Evolutionary conservation across 2,888 invertebrate species (phyloP).

Genomic region (Sialis fuliginosa): DNA sequence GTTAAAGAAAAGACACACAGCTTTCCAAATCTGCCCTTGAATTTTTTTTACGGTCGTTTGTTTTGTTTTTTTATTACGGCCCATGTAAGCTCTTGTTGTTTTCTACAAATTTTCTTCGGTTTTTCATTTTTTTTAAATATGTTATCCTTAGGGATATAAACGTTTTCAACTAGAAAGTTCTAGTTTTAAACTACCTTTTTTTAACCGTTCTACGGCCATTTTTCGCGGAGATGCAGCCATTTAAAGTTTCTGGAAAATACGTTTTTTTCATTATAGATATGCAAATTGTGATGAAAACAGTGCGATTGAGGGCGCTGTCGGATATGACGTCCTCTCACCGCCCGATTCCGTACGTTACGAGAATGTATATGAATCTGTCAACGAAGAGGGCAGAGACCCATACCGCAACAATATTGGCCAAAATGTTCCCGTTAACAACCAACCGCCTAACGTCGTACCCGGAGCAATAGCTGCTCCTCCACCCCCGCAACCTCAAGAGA

Average conservation of each 20-base stretch:
- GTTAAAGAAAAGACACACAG: too few species aligned
- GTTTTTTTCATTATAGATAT: constrained; percentile 14
- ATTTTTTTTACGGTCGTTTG: too few species aligned
- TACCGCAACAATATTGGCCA: constrained; percentile 12
- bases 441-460: constrained; percentile 13
- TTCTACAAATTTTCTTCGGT: too few species aligned
- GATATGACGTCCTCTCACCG: constrained; percentile 15
- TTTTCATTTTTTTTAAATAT: too few species aligned
- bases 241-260: background rate
- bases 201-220: background rate
- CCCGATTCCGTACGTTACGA: constrained; percentile 28
- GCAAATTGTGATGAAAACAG: constrained; percentile 32
- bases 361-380: constrained; percentile 34
- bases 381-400: constrained; percentile 15
- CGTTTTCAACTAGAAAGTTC: too few species aligned
- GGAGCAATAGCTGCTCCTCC: constrained; percentile 21
- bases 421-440: constrained; percentile 9
- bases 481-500: constrained; percentile 25
- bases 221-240: background rate
- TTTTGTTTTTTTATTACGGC: too few species aligned
- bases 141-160: too few species aligned
- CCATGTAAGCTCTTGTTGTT: too few species aligned
- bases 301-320: constrained; percentile 34
- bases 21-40: too few species aligned
- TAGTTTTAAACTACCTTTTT: background rate